These are phyloP conservation scores for Sussaba pulchella DNA, from an alignment of 2,888 invertebrate species.

Conservation along the genomic window DNA sequence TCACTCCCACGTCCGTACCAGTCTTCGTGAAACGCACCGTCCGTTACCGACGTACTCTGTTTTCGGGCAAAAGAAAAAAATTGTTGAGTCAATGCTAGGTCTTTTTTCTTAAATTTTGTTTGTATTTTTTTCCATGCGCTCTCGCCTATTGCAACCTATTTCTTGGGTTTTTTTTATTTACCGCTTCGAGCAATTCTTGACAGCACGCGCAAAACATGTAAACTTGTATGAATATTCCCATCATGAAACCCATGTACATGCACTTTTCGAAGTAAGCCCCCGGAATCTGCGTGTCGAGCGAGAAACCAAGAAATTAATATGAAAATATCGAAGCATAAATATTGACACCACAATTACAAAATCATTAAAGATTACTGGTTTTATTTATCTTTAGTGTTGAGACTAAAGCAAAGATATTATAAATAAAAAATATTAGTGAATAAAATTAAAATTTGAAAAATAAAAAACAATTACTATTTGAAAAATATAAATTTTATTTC, in stretches of 20 bases:
- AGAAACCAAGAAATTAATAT: too few relatives aligned
- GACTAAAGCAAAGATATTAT: too few relatives aligned
- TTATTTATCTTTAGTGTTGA: too few relatives aligned
- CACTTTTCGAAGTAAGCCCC: slow-evolving; percentile 41
- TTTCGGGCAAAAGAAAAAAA: background rate
- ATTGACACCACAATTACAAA: too few relatives aligned
- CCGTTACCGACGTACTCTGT: slow-evolving; percentile 70
- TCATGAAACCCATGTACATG: slow-evolving; percentile 56
- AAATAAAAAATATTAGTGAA: too few relatives aligned
- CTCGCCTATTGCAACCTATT: too few relatives aligned
- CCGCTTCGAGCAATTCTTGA: slow-evolving; percentile 73
- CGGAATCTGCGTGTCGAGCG: slow-evolving; percentile 27
- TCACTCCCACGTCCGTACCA: slow-evolving; percentile 63
- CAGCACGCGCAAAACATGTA: slow-evolving; percentile 73
- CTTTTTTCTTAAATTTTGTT: background rate
- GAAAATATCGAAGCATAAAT: too few relatives aligned
- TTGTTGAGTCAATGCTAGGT: background rate
- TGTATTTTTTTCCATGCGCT: background rate
- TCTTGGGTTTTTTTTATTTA: slow-evolving; percentile 53
- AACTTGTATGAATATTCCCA: slow-evolving; percentile 69
- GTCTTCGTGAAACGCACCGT: slow-evolving; percentile 68
- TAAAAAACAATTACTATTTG: too few relatives aligned
- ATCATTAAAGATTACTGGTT: too few relatives aligned
- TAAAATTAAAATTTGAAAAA: too few relatives aligned
- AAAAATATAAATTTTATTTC: too few relatives aligned